A percentile compares a stretch with the other conserved stretches of the same genome.
phyloP scores from a whole-genome alignment of 2,888 invertebrate genomes.

The Microdon myrmicae region DNA sequence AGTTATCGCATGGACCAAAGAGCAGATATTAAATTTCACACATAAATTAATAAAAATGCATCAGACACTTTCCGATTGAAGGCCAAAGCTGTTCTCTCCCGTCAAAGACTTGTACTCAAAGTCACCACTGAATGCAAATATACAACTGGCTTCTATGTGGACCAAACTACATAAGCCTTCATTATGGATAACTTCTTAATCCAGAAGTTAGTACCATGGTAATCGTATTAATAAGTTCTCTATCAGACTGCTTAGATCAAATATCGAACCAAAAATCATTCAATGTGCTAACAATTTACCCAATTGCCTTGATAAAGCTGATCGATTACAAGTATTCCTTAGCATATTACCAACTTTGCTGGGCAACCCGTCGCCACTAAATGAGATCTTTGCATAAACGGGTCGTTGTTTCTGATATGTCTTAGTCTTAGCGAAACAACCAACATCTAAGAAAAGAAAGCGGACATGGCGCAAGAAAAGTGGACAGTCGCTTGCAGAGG shows the following conservation, averaged over 20 bases:
- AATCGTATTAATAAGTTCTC: slow-evolving; percentile 78
- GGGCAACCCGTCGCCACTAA: slow-evolving; percentile 78
- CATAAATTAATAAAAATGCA: no score
- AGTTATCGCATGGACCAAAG: no score
- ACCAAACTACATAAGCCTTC: slow-evolving; percentile 78
- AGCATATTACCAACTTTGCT: slow-evolving; percentile 83
- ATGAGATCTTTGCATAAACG: no score
- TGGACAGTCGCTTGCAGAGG: no score
- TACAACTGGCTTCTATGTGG: slow-evolving; percentile 70
- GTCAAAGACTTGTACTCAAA: slow-evolving; percentile 78
- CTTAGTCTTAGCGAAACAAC: no score
- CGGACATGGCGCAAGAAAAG: no score
- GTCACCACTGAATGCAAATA: slow-evolving; percentile 77
- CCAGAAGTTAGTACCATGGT: slow-evolving; percentile 77
- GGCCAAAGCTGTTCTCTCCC: slow-evolving; percentile 84
- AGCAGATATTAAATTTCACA: no score
- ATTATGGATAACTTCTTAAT: slow-evolving; percentile 80
- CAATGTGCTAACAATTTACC: slow-evolving; percentile 74
- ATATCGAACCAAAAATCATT: slow-evolving; percentile 80
- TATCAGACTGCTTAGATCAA: slow-evolving; percentile 83
- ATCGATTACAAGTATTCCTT: slow-evolving; percentile 78
- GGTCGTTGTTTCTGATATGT: no score
- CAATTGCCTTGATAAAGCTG: slow-evolving; percentile 80
- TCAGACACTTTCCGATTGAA: no score
- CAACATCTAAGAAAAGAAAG: no score